Percentiles rank a stretch among this genome's conserved stretches.
Conservation (phyloP, 2,797 vertebrate genomes). For the Chrosomus eos region DNA sequence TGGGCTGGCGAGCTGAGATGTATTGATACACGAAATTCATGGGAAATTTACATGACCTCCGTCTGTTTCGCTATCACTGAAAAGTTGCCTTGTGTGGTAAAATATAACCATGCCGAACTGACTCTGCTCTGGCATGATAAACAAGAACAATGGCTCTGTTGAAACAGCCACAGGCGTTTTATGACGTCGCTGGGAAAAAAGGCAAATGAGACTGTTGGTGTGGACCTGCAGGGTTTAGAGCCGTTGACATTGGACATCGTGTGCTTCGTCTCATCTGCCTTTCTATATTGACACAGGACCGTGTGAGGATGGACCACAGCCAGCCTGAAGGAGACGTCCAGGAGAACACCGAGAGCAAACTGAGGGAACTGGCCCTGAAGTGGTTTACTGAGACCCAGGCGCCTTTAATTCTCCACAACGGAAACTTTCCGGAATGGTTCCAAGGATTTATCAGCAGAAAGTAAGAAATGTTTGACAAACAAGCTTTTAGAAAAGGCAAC, state of each 20-base stretch:
- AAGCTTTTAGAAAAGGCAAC: background rate
- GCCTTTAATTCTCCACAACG: constrained; percentile 76
- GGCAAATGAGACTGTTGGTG: constrained; percentile 78
- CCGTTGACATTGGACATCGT: constrained; percentile 16
- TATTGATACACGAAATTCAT: background rate
- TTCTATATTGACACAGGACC: constrained; percentile 53
- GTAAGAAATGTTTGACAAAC: constrained; percentile 70
- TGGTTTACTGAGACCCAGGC: constrained; percentile 86
- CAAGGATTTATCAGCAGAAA: constrained; percentile 85
- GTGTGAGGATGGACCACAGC: constrained; percentile 71
- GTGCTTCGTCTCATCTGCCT: constrained; percentile 28
- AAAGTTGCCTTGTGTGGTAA: background rate
- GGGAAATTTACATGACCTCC: constrained; percentile 37
- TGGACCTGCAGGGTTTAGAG: constrained; percentile 15
- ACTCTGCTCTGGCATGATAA: constrained; percentile 31
- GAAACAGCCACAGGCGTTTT: constrained; percentile 48
- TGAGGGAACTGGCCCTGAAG: constrained; percentile 76
- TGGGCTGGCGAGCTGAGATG: background rate
- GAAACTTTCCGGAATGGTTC: constrained; percentile 86
- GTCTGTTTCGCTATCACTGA: background rate
- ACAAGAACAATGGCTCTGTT: constrained; percentile 64
- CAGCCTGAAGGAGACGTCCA: constrained; percentile 23
- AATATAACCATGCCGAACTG: constrained; percentile 20
- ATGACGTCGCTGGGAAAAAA: constrained; percentile 70
- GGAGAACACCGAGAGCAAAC: constrained; percentile 62